These are phyloP conservation scores for Pegoplata infirma DNA, from an alignment of 2,888 invertebrate species.

Conservation along the genomic window DNA sequence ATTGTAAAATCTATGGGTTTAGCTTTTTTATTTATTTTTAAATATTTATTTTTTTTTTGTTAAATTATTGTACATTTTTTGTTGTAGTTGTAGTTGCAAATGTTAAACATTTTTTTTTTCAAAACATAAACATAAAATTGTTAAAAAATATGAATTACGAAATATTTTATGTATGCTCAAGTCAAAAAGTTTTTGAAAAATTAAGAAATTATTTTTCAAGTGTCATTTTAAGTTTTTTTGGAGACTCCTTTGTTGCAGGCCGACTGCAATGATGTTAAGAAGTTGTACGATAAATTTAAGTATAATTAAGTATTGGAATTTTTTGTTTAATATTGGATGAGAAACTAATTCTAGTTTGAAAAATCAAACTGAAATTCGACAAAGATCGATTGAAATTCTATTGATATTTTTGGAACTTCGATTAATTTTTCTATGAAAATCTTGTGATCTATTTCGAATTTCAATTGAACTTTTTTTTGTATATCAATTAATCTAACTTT, in stretches of 20 bases:
- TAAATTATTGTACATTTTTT: constrained; percentile 22
- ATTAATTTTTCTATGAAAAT: too few species aligned
- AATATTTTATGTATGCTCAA: constrained; percentile 12
- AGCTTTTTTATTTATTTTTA: not conserved
- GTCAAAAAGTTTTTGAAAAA: constrained; percentile 10
- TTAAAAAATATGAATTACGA: constrained; percentile 38
- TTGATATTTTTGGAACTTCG: too few species aligned
- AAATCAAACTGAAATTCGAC: too few species aligned
- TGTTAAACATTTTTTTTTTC: constrained; percentile 41
- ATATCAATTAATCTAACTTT: too few species aligned
- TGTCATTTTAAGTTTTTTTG: constrained; percentile 13
- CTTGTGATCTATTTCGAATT: too few species aligned
- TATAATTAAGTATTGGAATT: too few species aligned
- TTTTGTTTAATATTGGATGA: too few species aligned
- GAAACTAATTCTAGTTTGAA: too few species aligned
- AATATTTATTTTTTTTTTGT: not conserved
- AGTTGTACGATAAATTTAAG: too few species aligned
- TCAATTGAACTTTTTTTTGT: too few species aligned
- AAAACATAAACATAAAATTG: constrained; percentile 12
- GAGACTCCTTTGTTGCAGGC: not conserved
- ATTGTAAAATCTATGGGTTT: constrained; percentile 19
- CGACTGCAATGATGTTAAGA: not conserved
- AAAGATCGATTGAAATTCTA: too few species aligned
- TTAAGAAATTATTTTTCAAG: constrained; percentile 34
- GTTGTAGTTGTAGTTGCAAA: constrained; percentile 19